Evolutionary conservation across 2,888 invertebrate species (phyloP).

Genomic region (Unio pictorum): DNA sequence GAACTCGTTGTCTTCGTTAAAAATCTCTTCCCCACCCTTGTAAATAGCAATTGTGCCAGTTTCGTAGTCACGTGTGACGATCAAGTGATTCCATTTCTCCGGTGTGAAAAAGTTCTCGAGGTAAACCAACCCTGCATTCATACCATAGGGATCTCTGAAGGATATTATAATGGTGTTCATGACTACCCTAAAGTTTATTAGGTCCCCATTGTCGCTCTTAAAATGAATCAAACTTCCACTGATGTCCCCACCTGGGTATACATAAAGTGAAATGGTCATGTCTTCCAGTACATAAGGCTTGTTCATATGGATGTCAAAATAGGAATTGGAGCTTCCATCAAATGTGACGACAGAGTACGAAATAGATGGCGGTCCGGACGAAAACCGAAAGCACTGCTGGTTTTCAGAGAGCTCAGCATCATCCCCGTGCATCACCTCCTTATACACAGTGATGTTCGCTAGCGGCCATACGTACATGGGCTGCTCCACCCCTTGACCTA

Average conservation of each 20-base stretch:
- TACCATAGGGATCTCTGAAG: conserved; percentile 35
- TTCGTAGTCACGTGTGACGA: conserved; percentile 22
- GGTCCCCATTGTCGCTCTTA: conserved; percentile 29
- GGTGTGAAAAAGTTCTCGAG: conserved; percentile 30
- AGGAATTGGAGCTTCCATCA: conserved; percentile 14
- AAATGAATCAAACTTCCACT: conserved; percentile 34
- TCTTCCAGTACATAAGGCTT: conserved; percentile 16
- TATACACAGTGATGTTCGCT: conserved; percentile 24
- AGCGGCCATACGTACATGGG: conserved; percentile 30
- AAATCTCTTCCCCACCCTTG: conserved; percentile 25
- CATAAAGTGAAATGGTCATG: conserved; percentile 26
- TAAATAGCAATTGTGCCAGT: conserved; percentile 29
- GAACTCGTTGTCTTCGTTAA: conserved; percentile 36
- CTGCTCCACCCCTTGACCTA: too few relatives aligned
- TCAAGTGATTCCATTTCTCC: conserved; percentile 28
- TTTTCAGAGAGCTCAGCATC: conserved; percentile 11
- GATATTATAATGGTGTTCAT: conserved; percentile 34
- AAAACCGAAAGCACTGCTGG: conserved; percentile 22
- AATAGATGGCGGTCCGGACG: conserved; percentile 21
- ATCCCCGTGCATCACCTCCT: conserved; percentile 21
- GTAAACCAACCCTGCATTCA: conserved; percentile 39
- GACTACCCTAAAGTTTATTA: conserved; percentile 28
- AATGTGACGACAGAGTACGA: conserved; percentile 26
- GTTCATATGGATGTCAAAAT: conserved; percentile 22
- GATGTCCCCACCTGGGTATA: conserved; percentile 30